Conservation (phyloP, 2,113 vertebrate genomes). For the Chaenogobius annularis region DNA sequence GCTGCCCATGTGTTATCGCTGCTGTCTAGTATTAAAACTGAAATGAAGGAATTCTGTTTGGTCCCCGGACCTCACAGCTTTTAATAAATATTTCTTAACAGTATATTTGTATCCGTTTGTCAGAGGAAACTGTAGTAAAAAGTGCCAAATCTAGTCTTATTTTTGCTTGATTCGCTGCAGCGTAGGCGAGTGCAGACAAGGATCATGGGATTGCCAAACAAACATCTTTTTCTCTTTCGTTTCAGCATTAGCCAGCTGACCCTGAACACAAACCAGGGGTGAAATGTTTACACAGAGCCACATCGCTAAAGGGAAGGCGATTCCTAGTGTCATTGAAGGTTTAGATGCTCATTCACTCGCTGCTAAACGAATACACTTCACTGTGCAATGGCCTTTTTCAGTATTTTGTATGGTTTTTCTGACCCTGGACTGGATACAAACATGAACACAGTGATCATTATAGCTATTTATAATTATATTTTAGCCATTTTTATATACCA, state of each 20-base stretch:
- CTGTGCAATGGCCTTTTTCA: slow-evolving; percentile 46
- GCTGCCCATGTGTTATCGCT: slow-evolving; percentile 61
- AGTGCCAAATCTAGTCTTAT: slow-evolving; percentile 71
- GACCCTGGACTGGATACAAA: not conserved
- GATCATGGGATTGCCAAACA: slow-evolving; percentile 52
- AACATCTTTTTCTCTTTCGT: not conserved
- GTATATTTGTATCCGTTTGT: slow-evolving; percentile 44
- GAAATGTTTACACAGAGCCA: slow-evolving; percentile 50
- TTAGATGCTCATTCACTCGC: slow-evolving; percentile 38
- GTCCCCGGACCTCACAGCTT: slow-evolving; percentile 56
- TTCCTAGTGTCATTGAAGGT: slow-evolving; percentile 31
- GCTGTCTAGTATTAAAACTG: slow-evolving; percentile 74
- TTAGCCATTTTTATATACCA: no score
- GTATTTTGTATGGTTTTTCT: slow-evolving; percentile 1
- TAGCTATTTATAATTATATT: not conserved
- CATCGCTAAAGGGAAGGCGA: slow-evolving; percentile 41
- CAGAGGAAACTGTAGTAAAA: slow-evolving; percentile 46
- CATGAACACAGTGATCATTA: not conserved
- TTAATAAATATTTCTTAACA: slow-evolving; percentile 18
- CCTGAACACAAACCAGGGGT: slow-evolving; percentile 19
- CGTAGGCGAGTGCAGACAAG: slow-evolving; percentile 42
- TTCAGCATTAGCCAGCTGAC: slow-evolving; percentile 24
- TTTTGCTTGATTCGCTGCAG: slow-evolving; percentile 43
- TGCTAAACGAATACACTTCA: slow-evolving; percentile 51
- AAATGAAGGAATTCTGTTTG: slow-evolving; percentile 82